Percentiles rank a stretch among this genome's conserved stretches.
Conservation (phyloP, 1,140 invertebrate species). For the Drepana arcuata region DNA sequence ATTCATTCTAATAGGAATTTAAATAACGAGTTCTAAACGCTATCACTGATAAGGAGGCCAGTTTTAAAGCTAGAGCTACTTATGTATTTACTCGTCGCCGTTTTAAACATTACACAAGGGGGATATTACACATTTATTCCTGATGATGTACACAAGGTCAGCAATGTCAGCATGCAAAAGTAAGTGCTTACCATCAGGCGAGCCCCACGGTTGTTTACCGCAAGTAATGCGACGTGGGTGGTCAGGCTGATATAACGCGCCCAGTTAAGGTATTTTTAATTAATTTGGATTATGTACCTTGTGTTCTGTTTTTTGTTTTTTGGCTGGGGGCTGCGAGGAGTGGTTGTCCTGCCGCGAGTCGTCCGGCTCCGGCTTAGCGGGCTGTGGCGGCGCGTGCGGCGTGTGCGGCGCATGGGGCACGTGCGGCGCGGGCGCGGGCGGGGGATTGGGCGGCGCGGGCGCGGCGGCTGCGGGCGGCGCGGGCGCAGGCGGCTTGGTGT, state of each 20-base stretch:
- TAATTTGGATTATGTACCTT: slow-evolving; percentile 75
- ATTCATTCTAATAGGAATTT: too few relatives aligned
- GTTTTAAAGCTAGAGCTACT: too few relatives aligned
- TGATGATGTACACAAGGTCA: too few relatives aligned
- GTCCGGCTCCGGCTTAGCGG: slow-evolving; percentile 59
- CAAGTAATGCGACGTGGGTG: too few relatives aligned
- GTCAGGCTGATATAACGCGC: slow-evolving; percentile 17
- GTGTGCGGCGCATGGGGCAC: slow-evolving; percentile 59
- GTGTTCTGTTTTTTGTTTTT: slow-evolving; percentile 78
- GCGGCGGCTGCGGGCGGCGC: slow-evolving; percentile 50
- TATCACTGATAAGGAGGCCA: too few relatives aligned
- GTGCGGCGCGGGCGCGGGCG: slow-evolving; percentile 58
- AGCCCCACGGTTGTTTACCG: too few relatives aligned
- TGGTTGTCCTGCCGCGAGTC: slow-evolving; percentile 69
- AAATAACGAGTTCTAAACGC: too few relatives aligned
- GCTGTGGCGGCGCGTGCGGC: slow-evolving; percentile 64
- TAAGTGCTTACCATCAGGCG: too few relatives aligned
- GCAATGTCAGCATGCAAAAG: too few relatives aligned
- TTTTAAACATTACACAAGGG: too few relatives aligned
- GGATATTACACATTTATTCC: too few relatives aligned
- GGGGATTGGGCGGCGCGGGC: slow-evolving; percentile 52
- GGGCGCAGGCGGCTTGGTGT: slow-evolving; percentile 35
- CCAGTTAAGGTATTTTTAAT: slow-evolving; percentile 12
- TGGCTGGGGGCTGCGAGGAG: slow-evolving; percentile 75
- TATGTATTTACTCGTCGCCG: too few relatives aligned